Evolutionary conservation across 2,888 invertebrate species (phyloP).

Genomic region (Phaonia tiefii): DNA sequence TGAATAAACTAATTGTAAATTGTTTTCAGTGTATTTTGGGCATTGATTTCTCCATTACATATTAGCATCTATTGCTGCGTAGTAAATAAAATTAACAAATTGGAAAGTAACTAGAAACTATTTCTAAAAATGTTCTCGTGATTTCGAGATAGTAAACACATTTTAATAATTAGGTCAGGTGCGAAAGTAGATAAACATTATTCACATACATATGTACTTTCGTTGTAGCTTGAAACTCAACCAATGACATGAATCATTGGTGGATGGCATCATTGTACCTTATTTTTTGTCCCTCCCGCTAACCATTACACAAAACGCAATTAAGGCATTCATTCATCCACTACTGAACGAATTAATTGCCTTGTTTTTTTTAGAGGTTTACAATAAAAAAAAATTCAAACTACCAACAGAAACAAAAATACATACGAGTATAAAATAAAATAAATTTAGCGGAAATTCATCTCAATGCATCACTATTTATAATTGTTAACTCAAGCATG

Average conservation of each 20-base stretch:
- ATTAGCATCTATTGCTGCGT: too few species aligned
- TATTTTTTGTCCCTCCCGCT: too few species aligned
- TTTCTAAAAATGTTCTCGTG: too few species aligned
- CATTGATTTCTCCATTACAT: too few species aligned
- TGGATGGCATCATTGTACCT: too few species aligned
- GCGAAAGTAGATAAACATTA: not conserved
- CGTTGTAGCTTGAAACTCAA: not conserved
- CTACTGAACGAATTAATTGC: slow-evolving; percentile 30
- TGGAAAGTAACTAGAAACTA: too few species aligned
- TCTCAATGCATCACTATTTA: slow-evolving; percentile 53
- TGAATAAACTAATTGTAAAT: too few species aligned
- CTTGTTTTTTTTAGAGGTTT: too few species aligned
- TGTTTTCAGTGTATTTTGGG: too few species aligned
- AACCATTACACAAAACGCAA: not conserved
- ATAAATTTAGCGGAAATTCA: slow-evolving; percentile 61
- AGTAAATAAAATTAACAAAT: too few species aligned
- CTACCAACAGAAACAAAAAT: not conserved
- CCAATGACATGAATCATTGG: slow-evolving; percentile 10
- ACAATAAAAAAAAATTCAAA: too few species aligned
- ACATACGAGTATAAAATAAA: slow-evolving; percentile 14
- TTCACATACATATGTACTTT: not conserved
- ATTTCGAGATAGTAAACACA: too few species aligned
- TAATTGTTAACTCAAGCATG: slow-evolving; percentile 64
- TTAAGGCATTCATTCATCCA: slow-evolving; percentile 21
- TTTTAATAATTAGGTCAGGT: slow-evolving; percentile 14